phyloP scores from a whole-genome alignment of 2,113 vertebrate species.

The Centrocercus urophasianus region DNA sequence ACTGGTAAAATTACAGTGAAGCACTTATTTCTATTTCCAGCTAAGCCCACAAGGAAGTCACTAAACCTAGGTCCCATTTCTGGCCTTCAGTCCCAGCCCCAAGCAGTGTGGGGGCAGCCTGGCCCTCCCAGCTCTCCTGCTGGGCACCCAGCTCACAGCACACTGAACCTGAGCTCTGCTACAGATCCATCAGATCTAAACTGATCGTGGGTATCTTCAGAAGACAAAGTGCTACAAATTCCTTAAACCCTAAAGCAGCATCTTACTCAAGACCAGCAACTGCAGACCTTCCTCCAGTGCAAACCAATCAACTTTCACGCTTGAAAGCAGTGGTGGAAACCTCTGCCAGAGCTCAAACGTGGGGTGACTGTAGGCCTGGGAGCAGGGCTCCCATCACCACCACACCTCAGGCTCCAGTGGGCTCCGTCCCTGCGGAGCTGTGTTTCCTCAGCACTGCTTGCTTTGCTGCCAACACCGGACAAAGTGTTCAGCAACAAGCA shows the following conservation, averaged over 20 bases:
- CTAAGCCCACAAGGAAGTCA: neutral
- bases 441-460: neutral
- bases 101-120: neutral
- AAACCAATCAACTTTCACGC: neutral
- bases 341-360: neutral
- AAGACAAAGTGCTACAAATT: neutral
- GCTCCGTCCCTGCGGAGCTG: neutral
- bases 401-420: neutral
- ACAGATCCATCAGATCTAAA: neutral
- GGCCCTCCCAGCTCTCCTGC: neutral
- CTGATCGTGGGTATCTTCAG: neutral
- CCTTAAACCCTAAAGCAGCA: neutral
- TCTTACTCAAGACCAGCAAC: neutral
- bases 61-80: neutral
- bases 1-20: neutral
- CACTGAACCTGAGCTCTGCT: neutral
- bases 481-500: neutral
- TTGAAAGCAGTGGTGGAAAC: neutral
- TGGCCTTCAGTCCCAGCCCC: neutral
- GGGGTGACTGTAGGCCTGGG: neutral
- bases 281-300: accelerated
- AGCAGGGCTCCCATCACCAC: accelerated
- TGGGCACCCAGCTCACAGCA: neutral
- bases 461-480: neutral
- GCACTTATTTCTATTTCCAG: neutral